Base-by-base conservation (phyloP, 1,140 invertebrate genomes). In the Octopus sinensis region DNA sequence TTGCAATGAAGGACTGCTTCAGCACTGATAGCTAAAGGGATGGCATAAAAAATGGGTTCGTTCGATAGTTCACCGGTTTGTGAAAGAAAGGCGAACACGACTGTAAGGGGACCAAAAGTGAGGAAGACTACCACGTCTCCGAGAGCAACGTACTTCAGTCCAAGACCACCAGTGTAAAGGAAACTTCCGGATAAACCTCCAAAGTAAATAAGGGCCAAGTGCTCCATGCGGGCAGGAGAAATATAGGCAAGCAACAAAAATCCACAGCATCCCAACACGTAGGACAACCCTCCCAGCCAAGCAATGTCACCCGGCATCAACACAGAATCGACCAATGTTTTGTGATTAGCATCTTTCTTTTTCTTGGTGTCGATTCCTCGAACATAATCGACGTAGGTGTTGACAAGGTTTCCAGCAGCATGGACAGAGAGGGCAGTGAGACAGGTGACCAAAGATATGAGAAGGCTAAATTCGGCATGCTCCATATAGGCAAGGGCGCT, bases 1-100 rank as follows among this genome's bases (percentile, higher is more conserved):
- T 98, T 98, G 86, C 95, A 96, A 89, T 98, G 97, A 76, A 98
- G 91, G 86, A 98, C 97, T 52, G 96, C 96, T 90, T 98, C 97
- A 10, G 96, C 97, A 86, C 98, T 98, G 2, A 98, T 91, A 7
- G 97, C 96, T 82, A 98, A 89, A 10, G 97, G 97, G 86, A 98
- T 94, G 23, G 97, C 96, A 91, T 97, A 98, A 84, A 96, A 95
- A 85, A 98, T 95, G 0, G 96, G 88, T 68, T 87, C 82, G 6
- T 86, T 79, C 6, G 87, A 86, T 53, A 96, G 92, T 78, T 94
- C 92, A 17, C 96, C 96, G 3, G 96, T 96, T 91, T 98, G 96
- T 54, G 95, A 93, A 92, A 98, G 94, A 86, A 96, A 98, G 0
- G 96, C 95, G 91, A 98, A 98, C 4, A 98, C 92, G n/a, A 98